Base-by-base conservation (phyloP, 2,113 vertebrate species). In the Chloroceryle aenea region DNA sequence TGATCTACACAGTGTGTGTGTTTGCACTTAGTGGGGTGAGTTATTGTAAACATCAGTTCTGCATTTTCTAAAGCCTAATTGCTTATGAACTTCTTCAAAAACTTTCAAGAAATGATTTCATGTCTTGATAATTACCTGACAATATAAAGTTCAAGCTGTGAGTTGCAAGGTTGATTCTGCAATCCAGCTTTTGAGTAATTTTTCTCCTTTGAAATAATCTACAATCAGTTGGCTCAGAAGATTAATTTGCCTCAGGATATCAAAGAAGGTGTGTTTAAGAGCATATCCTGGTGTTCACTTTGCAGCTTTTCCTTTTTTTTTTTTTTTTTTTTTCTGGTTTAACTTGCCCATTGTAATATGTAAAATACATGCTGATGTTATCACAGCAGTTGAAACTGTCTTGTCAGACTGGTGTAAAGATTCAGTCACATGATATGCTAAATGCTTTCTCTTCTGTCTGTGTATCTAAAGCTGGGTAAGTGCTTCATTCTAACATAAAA, bases 1-100 rank as follows among this genome's bases (percentile, higher is more conserved):
- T 98, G 98, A 89, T 98, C 89, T 98, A 98, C 25, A 56, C 98
- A 10, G 93, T 98, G 76, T 98, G 98, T 32, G 91, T 98, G 55
- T 98, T 97, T 80, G 83, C 91, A 52, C 93, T 98, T 42, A 97
- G 85, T 27, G 97, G 97, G 98, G 98, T 98, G 95, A 98, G 97
- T 78, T 84, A 18, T 6, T 74, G 40, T 81, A 67, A 75, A 30
- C 9, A n/a, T 38, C 21, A 76, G 27, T 58, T 95, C 38, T 79
- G 18, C 4, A 43, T 7, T 73, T 75, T 90, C 90, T 71, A 62
- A 85, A 83, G 22, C 14, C 23, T 50, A 17, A 45, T 91, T 55
- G 12, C 32, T 84, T 50, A 86, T 83, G 34, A 88, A 32, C 30
- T 45, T 66, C 16, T 86, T 76, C 18, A 64, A 7, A 89, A 86